Base-by-base conservation (phyloP, 2,797 vertebrate genomes). In the Danio tinwini region DNA sequence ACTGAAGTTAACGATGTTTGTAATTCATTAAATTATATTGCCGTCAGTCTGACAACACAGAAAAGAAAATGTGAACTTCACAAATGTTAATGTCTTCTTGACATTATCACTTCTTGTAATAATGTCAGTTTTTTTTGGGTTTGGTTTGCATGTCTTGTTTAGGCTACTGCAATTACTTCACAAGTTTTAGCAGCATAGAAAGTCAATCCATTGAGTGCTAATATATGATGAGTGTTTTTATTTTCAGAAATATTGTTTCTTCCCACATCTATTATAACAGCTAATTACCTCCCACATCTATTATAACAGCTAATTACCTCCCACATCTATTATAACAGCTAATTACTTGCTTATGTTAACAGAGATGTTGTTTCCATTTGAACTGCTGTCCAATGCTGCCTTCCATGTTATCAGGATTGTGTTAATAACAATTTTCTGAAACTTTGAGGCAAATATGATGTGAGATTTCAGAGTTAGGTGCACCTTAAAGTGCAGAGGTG, bases 101-200 rank as follows among this genome's bases (percentile, higher is more conserved):
- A 75, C 47, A 75, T 44, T 42, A 52, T 17, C 49, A 52, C 39
- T 16, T 69, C 10, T 69, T 39, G 49, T 39, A 69, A 69, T 52
- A 52, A 39, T 40, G 67, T 40, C 67, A 69, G 29, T 11, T 17
- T 69, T 9, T 52, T 67, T 49, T 19, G 40, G 16, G 6, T n/a
- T 69, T 17, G 6, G 6, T 53, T 7, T 2, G 6, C 39, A 21
- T 11, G 49, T 40, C 49, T 69, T 39, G 49, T 53, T 40, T 13
- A 40, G 49, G 16, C 29, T 40, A 69, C 47, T 16, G 9, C 47
- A 52, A 39, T 53, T 37, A 69, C 16, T 69, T 49, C 9, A 45
- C n/a, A 19, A 29, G 12, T 52, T 50, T 39, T 52, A 29, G 47
- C 39, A 7, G 21, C 49, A 7, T 17, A 69, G 16, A 49, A 40